Base-by-base conservation (phyloP, 1,140 invertebrate species). In the Drosophila pectinifera region DNA sequence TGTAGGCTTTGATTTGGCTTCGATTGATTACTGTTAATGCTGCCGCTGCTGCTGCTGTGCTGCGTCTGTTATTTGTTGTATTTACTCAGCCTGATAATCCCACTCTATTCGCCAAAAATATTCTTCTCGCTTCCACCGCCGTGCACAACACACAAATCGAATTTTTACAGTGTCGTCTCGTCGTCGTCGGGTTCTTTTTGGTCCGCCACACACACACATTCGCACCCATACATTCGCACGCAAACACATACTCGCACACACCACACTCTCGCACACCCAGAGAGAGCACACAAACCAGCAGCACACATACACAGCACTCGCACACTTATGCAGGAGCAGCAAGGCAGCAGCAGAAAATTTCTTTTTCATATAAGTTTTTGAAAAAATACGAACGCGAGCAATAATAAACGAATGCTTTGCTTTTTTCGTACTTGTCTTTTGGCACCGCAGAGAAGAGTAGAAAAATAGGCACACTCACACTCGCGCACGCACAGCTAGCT, bases 121-220 rank as follows among this genome's bases (percentile, higher is more conserved):
- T 53, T 74, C 28, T 64, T 73, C 54, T 76, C 54, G 73, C 73
- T 78, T 82, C 83, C 55, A 75, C 78, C 61, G 72, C 78, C 61
- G 72, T 65, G 73, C 79, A 82, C 78, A 86, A 72, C 81, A 83
- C 69, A 81, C 82, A 86, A 88, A 89, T 86, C 79, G 75, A 88
- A 86, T 88, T 88, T 81, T 83, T 83, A 82, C 80, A 65, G 64
- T 57, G 72, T 88, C 75, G 83, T 77, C 45, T 78, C 73, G 73
- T 56, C 67, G 78, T 59, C 62, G 83, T 86, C 79, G 83, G 83
- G 83, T 86, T 86, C 84, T 86, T 88, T 85, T 86, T 83, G 68
- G 65, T 86, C 55, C 51, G 78, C 70, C 81, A 83, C 70, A 53
- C 76, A 80, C 76, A 70, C 84, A 86, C 65, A 58, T 53, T 53